A percentile compares a stretch with the other conserved stretches of the same genome.
phyloP scores from a whole-genome alignment of 2,797 vertebrate genomes.

The Pangasius mekongensis region DNA sequence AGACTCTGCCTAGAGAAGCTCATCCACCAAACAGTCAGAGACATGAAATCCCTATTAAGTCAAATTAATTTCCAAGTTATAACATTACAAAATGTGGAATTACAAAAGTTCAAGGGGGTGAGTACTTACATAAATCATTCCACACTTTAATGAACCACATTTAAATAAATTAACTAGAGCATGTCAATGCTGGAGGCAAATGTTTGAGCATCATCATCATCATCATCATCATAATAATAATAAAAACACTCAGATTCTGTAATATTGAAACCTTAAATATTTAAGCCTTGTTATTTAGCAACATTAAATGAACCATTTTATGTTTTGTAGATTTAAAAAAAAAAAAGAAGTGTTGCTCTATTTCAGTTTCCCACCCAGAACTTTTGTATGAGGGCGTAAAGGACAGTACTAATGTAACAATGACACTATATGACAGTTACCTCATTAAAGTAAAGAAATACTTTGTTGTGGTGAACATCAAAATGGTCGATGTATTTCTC shows the following conservation, averaged over 20 bases:
- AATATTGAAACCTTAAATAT: background rate
- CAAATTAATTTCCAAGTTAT: background rate
- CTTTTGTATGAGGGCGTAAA: background rate
- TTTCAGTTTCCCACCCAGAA: background rate
- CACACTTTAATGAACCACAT: background rate
- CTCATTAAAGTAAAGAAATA: slow-evolving; percentile 73
- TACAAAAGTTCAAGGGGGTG: background rate
- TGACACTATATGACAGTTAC: slow-evolving; percentile 56
- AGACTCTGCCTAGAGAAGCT: background rate
- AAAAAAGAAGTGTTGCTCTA: background rate
- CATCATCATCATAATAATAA: no score
- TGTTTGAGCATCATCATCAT: no score
- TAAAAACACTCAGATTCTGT: background rate
- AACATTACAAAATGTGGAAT: background rate
- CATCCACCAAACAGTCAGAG: background rate
- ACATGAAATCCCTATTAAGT: background rate
- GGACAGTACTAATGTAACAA: background rate
- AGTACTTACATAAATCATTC: background rate
- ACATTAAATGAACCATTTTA: background rate
- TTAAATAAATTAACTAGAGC: background rate
- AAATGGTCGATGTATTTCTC: slow-evolving; percentile 73
- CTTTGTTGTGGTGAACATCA: slow-evolving; percentile 70
- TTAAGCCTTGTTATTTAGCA: background rate
- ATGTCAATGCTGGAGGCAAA: background rate
- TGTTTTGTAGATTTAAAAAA: background rate